Percentiles rank a stretch among this genome's conserved stretches.
These are phyloP conservation scores for Lithophane socia DNA, from an alignment of 2,888 invertebrate genomes.

Conservation along the genomic window DNA sequence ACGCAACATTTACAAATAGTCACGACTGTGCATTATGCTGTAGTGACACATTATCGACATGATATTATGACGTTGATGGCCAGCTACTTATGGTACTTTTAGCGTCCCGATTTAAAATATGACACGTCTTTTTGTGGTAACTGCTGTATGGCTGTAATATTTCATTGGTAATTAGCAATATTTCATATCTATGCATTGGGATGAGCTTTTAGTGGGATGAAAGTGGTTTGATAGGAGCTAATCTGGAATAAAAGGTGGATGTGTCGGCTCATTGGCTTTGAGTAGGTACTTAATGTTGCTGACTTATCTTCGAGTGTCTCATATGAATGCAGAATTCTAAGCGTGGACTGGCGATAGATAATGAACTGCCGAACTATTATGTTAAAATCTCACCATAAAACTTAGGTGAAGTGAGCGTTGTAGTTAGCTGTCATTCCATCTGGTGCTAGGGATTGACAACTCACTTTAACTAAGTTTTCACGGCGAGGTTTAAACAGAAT, in stretches of 20 bases:
- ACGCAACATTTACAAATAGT: slow-evolving; percentile 77
- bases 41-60: slow-evolving; percentile 72
- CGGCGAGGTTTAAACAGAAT: too few species aligned
- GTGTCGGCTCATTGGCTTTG: slow-evolving; percentile 47
- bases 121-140: slow-evolving; percentile 67
- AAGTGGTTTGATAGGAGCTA: slow-evolving; percentile 53
- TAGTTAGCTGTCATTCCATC: too few species aligned
- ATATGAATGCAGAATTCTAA: slow-evolving; percentile 39
- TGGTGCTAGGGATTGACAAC: too few species aligned
- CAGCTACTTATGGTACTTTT: slow-evolving; percentile 66
- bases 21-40: slow-evolving; percentile 74
- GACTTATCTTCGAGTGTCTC: slow-evolving; percentile 45
- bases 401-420: too few species aligned
- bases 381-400: too few species aligned
- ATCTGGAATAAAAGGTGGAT: slow-evolving; percentile 47
- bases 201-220: slow-evolving; percentile 63
- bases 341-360: background rate
- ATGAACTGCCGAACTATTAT: background rate
- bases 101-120: slow-evolving; percentile 67
- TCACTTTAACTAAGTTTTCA: too few species aligned
- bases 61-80: slow-evolving; percentile 72
- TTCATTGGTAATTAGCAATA: slow-evolving; percentile 69
- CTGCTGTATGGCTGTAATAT: slow-evolving; percentile 57
- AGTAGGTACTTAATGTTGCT: slow-evolving; percentile 38
- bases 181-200: slow-evolving; percentile 62